These are phyloP conservation scores for Squalus acanthias DNA, from an alignment of 2,797 vertebrate genomes.

Conservation along the genomic window DNA sequence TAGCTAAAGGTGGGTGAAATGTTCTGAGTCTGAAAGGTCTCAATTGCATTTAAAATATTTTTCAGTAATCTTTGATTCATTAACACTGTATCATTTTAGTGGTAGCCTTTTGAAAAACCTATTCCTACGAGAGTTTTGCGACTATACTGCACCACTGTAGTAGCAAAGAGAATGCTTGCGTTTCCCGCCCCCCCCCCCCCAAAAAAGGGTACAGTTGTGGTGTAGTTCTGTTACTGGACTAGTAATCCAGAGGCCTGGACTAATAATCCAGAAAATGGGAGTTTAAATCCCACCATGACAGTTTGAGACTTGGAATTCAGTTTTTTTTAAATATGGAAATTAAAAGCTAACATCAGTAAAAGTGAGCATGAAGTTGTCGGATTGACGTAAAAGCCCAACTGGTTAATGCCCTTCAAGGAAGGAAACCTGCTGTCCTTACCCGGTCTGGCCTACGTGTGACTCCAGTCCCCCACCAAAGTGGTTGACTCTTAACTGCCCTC, in stretches of 20 bases:
- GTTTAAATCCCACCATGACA: neutral
- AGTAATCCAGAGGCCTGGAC: neutral
- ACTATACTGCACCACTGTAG: neutral
- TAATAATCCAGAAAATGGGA: neutral
- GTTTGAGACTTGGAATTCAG: neutral
- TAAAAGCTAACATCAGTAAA: neutral
- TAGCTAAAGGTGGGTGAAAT: neutral
- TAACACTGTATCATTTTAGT: neutral
- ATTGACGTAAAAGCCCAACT: neutral
- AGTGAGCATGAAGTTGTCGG: neutral
- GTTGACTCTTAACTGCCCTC: neutral
- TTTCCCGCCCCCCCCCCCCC: neutral
- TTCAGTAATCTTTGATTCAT: neutral
- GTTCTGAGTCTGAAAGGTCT: neutral
- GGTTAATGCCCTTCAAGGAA: neutral
- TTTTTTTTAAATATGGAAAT: neutral
- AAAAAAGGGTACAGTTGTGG: neutral
- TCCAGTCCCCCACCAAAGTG: neutral
- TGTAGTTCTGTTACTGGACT: neutral
- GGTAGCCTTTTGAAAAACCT: neutral
- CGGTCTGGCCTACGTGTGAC: neutral
- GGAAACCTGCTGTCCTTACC: neutral
- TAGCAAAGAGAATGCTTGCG: neutral
- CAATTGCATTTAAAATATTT: neutral
- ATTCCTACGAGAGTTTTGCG: neutral